Evolutionary conservation across 2,888 invertebrate species (phyloP).

Genomic region (Tanypteryx hageni): DNA sequence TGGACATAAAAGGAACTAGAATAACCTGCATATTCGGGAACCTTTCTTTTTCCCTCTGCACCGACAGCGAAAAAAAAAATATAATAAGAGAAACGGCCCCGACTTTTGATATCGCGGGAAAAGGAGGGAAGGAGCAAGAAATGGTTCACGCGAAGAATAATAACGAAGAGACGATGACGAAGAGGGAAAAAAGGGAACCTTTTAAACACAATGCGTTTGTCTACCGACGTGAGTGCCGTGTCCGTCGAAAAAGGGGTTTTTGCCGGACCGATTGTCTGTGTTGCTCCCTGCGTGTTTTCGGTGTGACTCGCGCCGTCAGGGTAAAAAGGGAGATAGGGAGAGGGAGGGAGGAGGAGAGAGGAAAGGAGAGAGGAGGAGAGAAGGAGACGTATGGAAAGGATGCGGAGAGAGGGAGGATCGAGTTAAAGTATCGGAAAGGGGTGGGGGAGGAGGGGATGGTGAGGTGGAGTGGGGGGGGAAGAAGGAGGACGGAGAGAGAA

Average conservation of each 20-base stretch:
- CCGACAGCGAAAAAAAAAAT: background rate
- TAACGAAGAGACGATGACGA: slow-evolving; percentile 19
- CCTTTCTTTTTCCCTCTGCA: background rate
- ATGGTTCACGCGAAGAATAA: slow-evolving; percentile 27
- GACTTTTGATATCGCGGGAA: background rate
- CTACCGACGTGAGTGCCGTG: background rate
- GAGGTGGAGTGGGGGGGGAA: background rate
- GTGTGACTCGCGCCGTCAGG: slow-evolving; percentile 48
- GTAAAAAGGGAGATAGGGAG: slow-evolving; percentile 1
- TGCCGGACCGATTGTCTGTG: slow-evolving; percentile 49
- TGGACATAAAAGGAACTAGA: background rate
- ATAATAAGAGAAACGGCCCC: background rate
- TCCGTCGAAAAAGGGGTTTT: background rate
- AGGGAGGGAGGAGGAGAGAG: background rate
- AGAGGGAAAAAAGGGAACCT: background rate
- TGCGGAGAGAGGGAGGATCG: background rate
- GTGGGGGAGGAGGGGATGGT: background rate
- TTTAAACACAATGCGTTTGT: slow-evolving; percentile 14
- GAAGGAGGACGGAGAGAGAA: background rate
- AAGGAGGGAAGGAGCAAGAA: background rate
- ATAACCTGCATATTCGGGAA: background rate
- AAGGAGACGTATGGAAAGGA: background rate
- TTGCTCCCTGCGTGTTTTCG: slow-evolving; percentile 25
- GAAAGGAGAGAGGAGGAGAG: background rate
- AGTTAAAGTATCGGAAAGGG: background rate